A percentile compares a stretch with the other conserved stretches of the same genome.
phyloP scores from a whole-genome alignment of 2,113 vertebrate genomes.

The Mesoclemmys tuberculata region DNA sequence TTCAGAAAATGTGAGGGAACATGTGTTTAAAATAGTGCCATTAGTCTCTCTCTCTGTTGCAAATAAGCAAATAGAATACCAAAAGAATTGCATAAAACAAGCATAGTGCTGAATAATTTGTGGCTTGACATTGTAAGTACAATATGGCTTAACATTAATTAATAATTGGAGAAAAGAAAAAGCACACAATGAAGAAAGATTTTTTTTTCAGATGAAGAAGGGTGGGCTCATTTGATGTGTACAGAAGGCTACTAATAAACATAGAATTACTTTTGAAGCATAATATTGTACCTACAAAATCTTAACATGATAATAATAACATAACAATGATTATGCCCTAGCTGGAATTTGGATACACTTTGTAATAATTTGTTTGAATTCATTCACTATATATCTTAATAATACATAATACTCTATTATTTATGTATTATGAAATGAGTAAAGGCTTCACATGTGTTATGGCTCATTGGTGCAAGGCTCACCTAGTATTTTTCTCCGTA shows the following conservation, averaged over 20 bases:
- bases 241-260: constrained; percentile 18
- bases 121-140: background rate
- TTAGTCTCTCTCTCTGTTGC: background rate
- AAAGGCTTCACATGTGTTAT: constrained; percentile 21
- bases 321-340: no score
- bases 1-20: background rate
- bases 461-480: background rate
- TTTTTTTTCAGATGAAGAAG: background rate
- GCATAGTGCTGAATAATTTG: background rate
- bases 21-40: background rate
- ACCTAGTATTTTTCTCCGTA: background rate
- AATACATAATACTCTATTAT: background rate
- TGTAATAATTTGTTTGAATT: constrained; percentile 6
- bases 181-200: background rate
- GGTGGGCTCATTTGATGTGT: background rate
- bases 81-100: background rate
- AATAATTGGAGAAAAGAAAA: background rate
- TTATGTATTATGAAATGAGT: background rate
- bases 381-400: background rate
- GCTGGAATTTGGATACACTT: background rate
- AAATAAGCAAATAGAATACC: background rate
- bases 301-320: background rate
- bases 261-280: background rate
- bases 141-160: background rate
- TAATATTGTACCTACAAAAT: background rate